These are phyloP conservation scores for Paguma larvata DNA, from an alignment of 2,797 vertebrate genomes.

Conservation along the genomic window DNA sequence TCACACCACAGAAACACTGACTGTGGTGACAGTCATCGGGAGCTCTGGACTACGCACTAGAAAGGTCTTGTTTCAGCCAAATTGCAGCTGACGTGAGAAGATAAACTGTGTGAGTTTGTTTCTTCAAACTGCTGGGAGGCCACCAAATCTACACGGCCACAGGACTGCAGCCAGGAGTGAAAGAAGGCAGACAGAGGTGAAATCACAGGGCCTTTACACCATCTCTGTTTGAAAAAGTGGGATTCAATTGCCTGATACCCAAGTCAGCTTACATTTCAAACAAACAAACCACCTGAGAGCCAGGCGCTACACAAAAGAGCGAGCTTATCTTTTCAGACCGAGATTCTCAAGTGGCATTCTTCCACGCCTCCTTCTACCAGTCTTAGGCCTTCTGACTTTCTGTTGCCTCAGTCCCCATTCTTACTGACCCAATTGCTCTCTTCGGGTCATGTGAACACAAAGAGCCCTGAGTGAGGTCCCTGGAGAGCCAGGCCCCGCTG, in stretches of 20 bases:
- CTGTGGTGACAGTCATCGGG: conserved; percentile 64
- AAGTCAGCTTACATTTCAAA: conserved; percentile 75
- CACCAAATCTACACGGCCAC: conserved; percentile 59
- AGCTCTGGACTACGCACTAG: conserved; percentile 2
- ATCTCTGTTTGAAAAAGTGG: conserved; percentile 66
- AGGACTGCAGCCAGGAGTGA: conserved; percentile 58
- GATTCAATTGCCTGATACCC: conserved; percentile 34
- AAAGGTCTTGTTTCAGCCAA: conserved; percentile 74
- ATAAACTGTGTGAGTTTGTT: conserved; percentile 56
- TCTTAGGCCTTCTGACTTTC: conserved; percentile 36
- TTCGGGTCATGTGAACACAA: background rate
- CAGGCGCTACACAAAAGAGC: conserved; percentile 42
- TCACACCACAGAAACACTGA: conserved; percentile 63
- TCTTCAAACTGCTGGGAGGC: conserved; percentile 63
- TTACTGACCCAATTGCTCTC: conserved; percentile 74
- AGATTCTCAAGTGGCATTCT: conserved; percentile 56
- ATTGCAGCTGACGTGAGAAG: conserved; percentile 65
- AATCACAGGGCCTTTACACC: conserved; percentile 58
- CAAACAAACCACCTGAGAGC: conserved; percentile 43
- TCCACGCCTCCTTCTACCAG: background rate
- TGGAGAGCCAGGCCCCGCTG: background rate
- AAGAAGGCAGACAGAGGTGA: conserved; percentile 47
- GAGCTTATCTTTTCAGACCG: conserved; percentile 44
- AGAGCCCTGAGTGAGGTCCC: background rate
- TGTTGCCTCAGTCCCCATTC: conserved; percentile 64